phyloP scores from a whole-genome alignment of 2,888 invertebrate genomes.

The Cephus nigrinus region DNA sequence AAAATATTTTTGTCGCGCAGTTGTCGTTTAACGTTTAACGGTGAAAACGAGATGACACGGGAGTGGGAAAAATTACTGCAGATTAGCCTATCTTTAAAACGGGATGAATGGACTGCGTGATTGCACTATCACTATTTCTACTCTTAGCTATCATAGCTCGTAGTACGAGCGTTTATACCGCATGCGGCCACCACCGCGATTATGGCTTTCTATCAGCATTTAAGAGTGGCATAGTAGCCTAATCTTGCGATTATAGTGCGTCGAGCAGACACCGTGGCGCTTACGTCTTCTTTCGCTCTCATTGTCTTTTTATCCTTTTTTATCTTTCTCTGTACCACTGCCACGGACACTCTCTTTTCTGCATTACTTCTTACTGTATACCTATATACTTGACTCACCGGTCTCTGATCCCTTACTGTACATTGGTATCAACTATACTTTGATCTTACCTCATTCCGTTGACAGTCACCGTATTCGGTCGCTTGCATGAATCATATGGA shows the following conservation, averaged over 20 bases:
- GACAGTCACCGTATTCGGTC: neutral
- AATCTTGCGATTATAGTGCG: constrained; percentile 13
- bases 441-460: neutral
- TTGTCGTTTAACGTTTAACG: constrained; percentile 6
- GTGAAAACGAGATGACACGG: constrained; percentile 17
- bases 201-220: constrained; percentile 30
- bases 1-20: neutral
- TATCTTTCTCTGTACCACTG: too few species aligned
- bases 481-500: neutral
- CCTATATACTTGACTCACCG: too few species aligned
- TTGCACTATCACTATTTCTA: constrained; percentile 40
- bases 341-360: too few species aligned
- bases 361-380: too few species aligned
- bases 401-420: too few species aligned
- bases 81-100: constrained; percentile 43
- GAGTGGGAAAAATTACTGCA: constrained; percentile 24
- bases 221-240: constrained; percentile 22
- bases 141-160: constrained; percentile 31
- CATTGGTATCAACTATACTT: neutral
- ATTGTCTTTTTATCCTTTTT: too few species aligned
- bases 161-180: constrained; percentile 24
- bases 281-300: neutral
- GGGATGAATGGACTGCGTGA: constrained; percentile 47
- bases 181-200: constrained; percentile 13
- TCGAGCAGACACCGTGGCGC: constrained; percentile 27